Evolutionary conservation across 2,888 invertebrate genomes (phyloP), one percentile per base, ranked within the genome.

Genomic region (Cistogaster globosa): DNA sequence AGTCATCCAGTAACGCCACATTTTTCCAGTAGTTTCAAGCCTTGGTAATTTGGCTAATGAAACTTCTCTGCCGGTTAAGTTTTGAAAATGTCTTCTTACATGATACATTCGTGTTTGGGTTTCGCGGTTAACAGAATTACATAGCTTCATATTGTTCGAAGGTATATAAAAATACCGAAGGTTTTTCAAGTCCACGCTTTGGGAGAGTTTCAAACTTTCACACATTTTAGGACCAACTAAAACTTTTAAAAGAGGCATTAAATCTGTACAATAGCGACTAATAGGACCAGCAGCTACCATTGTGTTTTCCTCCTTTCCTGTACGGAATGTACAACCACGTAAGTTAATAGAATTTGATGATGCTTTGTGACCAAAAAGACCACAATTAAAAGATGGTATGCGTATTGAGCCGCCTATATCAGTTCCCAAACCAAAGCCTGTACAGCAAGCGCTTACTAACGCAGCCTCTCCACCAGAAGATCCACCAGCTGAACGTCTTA

Each of bases 391-490:
- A 0, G 96, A 94, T 1, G 98, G 98, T 93, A 97, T 96, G 45
- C 99, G 95, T 63, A 97, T 97, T 6, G 98, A 98, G 0, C 99
- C 99, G n/a, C 98, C 99, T 88, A 99, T 98, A 91, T 99, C 99
- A 0, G 96, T 96, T 38, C 95, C 98, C 69, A 99, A 93, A 4
- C 98, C 97, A 87, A 98, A 94, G 1, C 97, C 96, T 12, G 96
- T 95, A 18, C 97, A 97, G 86, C 97, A 95, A 5, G 97, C 94
- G 2, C 97, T 94, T 16, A 97, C 93, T 1, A 98, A 93, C 1
- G 96, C 94, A 0, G 94, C 96, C 93, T 98, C 97, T 0, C 97
- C 97, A 48, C 98, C 98, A 84, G 98, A 98, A 87, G 98, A 98
- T 60, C 99, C 99, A 16, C 99, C 99, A 2, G 96, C 95, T 0